Evolutionary conservation across 2,113 vertebrate species (phyloP).

Genomic region (Zeus faber): DNA sequence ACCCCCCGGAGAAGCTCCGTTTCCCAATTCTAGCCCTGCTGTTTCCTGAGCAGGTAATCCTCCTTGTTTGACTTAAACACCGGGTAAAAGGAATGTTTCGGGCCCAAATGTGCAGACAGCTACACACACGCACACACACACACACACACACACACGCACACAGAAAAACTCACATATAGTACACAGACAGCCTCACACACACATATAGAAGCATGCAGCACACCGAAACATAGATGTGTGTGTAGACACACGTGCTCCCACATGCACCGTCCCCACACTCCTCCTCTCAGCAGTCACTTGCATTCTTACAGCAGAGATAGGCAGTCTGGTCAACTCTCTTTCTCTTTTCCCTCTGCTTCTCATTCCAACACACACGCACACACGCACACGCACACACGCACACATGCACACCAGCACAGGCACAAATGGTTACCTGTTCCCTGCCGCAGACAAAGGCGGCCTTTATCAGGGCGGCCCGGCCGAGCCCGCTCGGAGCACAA

Average conservation of each 20-base stretch:
- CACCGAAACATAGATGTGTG: neutral
- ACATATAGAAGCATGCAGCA: conserved; percentile 11
- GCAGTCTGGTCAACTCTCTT: conserved; percentile 29
- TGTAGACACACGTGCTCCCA: neutral
- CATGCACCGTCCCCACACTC: neutral
- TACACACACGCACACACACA: conserved; percentile 1
- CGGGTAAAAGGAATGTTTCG: conserved; percentile 24
- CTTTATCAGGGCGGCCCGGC: conserved; percentile 63
- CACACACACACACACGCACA: conserved; percentile 2
- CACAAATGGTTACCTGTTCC: conserved; percentile 75
- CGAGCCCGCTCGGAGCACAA: conserved; percentile 59
- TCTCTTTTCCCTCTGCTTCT: conserved; percentile 22
- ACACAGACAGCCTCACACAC: conserved; percentile 10
- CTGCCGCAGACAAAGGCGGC: conserved; percentile 64
- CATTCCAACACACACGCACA: conserved; percentile 4
- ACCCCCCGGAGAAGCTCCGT: conserved; percentile 11
- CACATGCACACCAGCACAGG: conserved; percentile 23
- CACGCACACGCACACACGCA: conserved; percentile 22
- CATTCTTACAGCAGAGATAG: conserved; percentile 29
- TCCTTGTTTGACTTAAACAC: conserved; percentile 44
- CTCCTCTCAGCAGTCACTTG: conserved; percentile 46
- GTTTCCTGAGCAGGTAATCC: conserved; percentile 63
- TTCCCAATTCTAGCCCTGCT: conserved; percentile 9
- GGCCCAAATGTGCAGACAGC: neutral
- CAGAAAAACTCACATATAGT: conserved; percentile 18